Percentiles rank a stretch among this genome's conserved stretches.
Conservation (phyloP, 1,140 invertebrate species). For the Ips nitidus region DNA sequence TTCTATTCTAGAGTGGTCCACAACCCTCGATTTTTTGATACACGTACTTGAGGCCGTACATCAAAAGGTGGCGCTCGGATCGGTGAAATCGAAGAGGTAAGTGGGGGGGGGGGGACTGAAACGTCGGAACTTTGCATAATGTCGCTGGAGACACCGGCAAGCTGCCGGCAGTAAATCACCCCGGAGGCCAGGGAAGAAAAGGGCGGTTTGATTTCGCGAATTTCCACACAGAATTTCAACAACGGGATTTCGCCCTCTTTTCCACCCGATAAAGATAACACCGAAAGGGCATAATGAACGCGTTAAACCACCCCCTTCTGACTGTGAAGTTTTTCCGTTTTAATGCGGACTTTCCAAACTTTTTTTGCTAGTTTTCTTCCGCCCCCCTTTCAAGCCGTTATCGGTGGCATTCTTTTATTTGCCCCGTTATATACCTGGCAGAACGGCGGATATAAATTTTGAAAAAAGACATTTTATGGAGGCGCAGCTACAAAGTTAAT, state of each 20-base stretch:
- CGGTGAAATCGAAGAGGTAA: neutral
- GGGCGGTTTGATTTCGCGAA: conserved; percentile 29
- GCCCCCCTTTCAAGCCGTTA: conserved; percentile 4
- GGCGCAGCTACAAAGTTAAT: conserved; percentile 31
- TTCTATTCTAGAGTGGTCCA: neutral
- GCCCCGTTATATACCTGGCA: conserved; percentile 10
- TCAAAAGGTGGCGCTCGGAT: conserved; percentile 34
- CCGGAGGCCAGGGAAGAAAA: conserved; percentile 3
- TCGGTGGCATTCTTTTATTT: conserved; percentile 21
- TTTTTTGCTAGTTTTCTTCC: neutral
- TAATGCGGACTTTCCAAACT: too few species aligned
- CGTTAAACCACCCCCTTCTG: conserved; percentile 2
- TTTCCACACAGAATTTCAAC: conserved; percentile 17
- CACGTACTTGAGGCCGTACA: neutral
- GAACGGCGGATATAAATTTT: conserved; percentile 21
- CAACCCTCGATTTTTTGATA: neutral
- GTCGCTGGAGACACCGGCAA: conserved; percentile 50
- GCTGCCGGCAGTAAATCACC: conserved; percentile 50
- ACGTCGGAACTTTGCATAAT: conserved; percentile 53
- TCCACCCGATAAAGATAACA: conserved; percentile 14
- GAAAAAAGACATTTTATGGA: conserved; percentile 29
- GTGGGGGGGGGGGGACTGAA: conserved; percentile 37
- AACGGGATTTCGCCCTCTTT: conserved; percentile 10
- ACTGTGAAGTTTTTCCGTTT: neutral
- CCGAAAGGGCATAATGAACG: conserved; percentile 12